A percentile compares a stretch with the other conserved stretches of the same genome.
Evolutionary conservation across 2,797 vertebrate species (phyloP).

Genomic region (Lates japonicus): DNA sequence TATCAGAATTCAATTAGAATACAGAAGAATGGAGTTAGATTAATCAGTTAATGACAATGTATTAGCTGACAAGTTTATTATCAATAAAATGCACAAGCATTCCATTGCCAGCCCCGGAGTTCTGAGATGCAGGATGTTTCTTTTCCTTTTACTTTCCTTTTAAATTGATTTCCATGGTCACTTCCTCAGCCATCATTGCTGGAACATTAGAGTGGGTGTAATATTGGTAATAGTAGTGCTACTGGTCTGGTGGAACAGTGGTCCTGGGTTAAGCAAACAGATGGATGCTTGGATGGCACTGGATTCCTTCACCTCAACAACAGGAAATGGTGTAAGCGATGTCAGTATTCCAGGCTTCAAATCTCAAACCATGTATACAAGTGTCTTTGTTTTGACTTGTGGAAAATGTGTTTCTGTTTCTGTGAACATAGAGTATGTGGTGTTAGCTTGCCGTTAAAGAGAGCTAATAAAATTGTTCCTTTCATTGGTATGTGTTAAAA

Average conservation of each 20-base stretch:
- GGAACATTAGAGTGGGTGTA: conserved; percentile 34
- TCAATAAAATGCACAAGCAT: conserved; percentile 16
- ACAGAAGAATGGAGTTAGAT: conserved; percentile 15
- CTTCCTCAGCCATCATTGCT: conserved; percentile 18
- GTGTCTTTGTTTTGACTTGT: conserved; percentile 56
- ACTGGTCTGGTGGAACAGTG: conserved; percentile 25
- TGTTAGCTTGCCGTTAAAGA: conserved; percentile 71
- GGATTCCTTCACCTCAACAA: conserved; percentile 60
- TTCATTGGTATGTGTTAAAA: conserved; percentile 81
- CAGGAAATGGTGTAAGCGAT: conserved; percentile 67
- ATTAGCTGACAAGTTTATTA: conserved; percentile 15
- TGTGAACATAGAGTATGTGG: conserved; percentile 58
- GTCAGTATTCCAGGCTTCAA: conserved; percentile 46
- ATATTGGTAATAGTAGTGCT: conserved; percentile 20
- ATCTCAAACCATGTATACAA: conserved; percentile 37
- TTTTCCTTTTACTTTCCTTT: conserved; percentile 5
- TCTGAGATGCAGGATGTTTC: conserved; percentile 15
- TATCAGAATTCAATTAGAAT: neutral
- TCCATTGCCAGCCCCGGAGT: neutral
- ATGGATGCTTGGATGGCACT: conserved; percentile 86
- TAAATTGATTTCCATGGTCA: conserved; percentile 44
- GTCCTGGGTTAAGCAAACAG: conserved; percentile 87
- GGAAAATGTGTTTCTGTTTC: conserved; percentile 36
- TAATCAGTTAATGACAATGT: conserved; percentile 21
- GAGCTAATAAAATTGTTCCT: conserved; percentile 77